Conservation (phyloP, 1,140 invertebrate species). For the Eumeta japonica region DNA sequence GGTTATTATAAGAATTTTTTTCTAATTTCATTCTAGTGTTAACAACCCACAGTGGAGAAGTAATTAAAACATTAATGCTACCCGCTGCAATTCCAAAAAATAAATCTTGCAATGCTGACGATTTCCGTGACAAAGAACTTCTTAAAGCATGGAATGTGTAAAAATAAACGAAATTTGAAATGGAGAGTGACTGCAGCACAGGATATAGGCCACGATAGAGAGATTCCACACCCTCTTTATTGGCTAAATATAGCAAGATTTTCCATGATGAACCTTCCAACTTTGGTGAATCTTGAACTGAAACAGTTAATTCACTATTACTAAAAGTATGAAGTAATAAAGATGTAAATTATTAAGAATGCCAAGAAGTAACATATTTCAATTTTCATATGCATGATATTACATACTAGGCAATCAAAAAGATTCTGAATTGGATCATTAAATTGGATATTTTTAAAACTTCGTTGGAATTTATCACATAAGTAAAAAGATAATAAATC, state of each 20-base stretch:
- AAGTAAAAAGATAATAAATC: not conserved
- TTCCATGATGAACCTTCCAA: conserved; percentile 36
- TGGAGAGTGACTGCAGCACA: conserved; percentile 78
- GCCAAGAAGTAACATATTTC: not conserved
- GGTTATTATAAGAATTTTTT: conserved; percentile 44
- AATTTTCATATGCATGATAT: too few relatives aligned
- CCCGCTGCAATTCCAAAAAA: conserved; percentile 78
- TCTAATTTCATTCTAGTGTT: conserved; percentile 82
- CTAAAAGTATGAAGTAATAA: not conserved
- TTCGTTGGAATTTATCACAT: not conserved
- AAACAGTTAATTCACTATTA: conserved; percentile 11
- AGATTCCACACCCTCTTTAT: conserved; percentile 63
- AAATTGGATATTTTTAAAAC: not conserved
- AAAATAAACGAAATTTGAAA: conserved; percentile 91
- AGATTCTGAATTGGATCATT: not conserved
- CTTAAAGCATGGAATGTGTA: conserved; percentile 87
- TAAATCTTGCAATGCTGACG: conserved; percentile 74
- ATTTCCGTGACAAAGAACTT: conserved; percentile 54
- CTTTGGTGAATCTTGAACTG: conserved; percentile 45
- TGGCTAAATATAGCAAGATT: conserved; percentile 33
- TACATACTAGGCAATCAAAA: too few relatives aligned
- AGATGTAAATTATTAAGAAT: too few relatives aligned
- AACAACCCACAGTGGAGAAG: conserved; percentile 88
- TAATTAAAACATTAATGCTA: conserved; percentile 78
- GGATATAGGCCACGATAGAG: conserved; percentile 81